Conservation (phyloP, 2,113 vertebrate genomes). For the Silurus asotus region DNA sequence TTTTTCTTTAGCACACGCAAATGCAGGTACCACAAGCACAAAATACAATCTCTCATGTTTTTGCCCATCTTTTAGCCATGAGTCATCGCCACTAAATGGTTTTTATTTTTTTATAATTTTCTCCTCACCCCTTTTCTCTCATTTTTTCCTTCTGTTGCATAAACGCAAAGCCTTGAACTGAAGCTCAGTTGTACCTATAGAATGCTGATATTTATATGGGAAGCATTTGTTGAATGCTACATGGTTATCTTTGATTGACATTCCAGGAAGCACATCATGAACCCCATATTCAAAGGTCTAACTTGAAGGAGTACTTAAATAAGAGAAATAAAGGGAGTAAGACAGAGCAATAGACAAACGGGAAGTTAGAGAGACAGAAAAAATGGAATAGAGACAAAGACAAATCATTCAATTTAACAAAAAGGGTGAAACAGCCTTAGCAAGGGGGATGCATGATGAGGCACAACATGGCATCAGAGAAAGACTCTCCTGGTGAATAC, state of each 20-base stretch:
- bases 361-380: not conserved
- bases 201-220: conserved; percentile 2
- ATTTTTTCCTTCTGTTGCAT: too few species aligned
- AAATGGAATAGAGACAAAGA: not conserved
- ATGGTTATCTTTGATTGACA: not conserved
- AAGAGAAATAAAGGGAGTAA: not conserved
- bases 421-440: not conserved
- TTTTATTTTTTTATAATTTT: conserved; percentile 7
- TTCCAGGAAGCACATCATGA: not conserved
- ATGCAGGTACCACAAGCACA: not conserved
- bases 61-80: not conserved
- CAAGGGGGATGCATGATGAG: not conserved
- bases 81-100: conserved; percentile 24
- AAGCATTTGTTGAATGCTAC: conserved; percentile 13
- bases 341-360: not conserved
- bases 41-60: not conserved
- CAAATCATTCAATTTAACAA: not conserved
- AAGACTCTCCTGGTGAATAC: not conserved
- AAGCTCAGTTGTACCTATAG: not conserved
- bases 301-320: not conserved
- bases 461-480: not conserved
- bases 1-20: not conserved
- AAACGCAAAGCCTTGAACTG: conserved; percentile 3
- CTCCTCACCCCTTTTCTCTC: not conserved
- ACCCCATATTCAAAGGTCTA: not conserved